Base-by-base conservation (phyloP, 1,140 invertebrate genomes). In the Lepidotrigona ventralis region DNA sequence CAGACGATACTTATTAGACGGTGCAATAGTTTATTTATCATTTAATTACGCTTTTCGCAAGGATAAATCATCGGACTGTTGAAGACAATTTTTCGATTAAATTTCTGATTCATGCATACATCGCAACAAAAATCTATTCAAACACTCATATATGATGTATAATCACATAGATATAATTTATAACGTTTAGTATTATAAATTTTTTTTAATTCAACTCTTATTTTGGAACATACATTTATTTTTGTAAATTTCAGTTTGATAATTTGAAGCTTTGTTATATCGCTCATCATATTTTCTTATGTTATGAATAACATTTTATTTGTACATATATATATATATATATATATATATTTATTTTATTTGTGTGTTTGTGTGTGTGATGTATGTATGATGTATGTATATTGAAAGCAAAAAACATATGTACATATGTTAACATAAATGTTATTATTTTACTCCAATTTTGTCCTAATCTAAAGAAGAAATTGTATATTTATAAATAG, bases 41-140 rank as follows among this genome's bases (percentile, higher is more conserved):
- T 17, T 33, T 29, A 54, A 39, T 80, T 56, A 70, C 5, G 21
- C 1, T 68, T 58, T 73, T 78, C 33, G n/a, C 63, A 9, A 58
- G 8, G 17, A 53, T 53, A 29, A 58, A 29, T 64, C 26, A 81
- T 68, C 1, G 23, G 8, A 3, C 8, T 21, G 39, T 66, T 21
- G 21, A 60, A 11, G 14, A 26, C 8, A 82, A 39, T 77, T 26
- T 77, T 46, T 23, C 46, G 23, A 78, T 63, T 53, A 83, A 83
- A 63, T 77, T 58, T 39, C 46, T 69, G 39, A 46, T 53, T 51
- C 4, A 33, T 60, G 33, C 46, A 39, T 54, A 70, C 54, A 66
- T 81, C 33, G 33, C 8, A n/a, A 14, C n/a, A n/a, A 29, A 26
- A 26, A 82, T 76, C 53, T 82, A 54, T 82, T 81, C 76, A 77